These are phyloP conservation scores for Macrobrachium rosenbergii DNA, from an alignment of 1,140 invertebrate species.

Conservation along the genomic window DNA sequence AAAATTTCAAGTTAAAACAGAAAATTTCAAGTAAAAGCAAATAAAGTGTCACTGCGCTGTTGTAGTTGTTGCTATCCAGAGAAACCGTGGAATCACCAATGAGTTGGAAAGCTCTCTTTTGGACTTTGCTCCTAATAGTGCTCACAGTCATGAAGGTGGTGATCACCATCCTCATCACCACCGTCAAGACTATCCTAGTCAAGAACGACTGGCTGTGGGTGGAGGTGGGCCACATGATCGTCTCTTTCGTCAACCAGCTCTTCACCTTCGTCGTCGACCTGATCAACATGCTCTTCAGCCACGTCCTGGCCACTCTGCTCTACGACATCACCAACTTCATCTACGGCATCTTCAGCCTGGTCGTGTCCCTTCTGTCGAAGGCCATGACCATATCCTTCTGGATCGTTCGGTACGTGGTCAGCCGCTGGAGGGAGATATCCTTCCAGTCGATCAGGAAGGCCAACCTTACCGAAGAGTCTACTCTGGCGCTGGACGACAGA, in stretches of 20 bases:
- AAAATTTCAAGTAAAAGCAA: not conserved
- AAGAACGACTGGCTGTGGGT: conserved; percentile 53
- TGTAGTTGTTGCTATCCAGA: not conserved
- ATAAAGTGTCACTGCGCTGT: not conserved
- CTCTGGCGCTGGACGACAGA: conserved; percentile 7
- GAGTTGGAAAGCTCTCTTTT: conserved; percentile 38
- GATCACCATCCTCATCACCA: conserved; percentile 39
- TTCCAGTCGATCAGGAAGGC: not conserved
- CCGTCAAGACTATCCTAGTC: conserved; percentile 50
- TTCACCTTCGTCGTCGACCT: conserved; percentile 28
- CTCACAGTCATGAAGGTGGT: conserved; percentile 43
- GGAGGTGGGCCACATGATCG: conserved; percentile 23
- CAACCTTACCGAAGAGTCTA: conserved; percentile 33
- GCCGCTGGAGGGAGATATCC: conserved; percentile 33
- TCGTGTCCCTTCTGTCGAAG: conserved; percentile 25
- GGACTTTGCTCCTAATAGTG: conserved; percentile 33
- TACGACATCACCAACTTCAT: conserved; percentile 37
- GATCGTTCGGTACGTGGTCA: conserved; percentile 36
- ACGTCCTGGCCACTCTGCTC: conserved; percentile 38
- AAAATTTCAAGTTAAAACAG: no score
- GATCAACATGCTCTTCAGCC: conserved; percentile 8
- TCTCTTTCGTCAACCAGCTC: conserved; percentile 24
- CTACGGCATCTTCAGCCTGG: conserved; percentile 27
- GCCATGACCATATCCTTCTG: conserved; percentile 38
- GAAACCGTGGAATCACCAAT: not conserved